Evolutionary conservation across 2,113 vertebrate genomes (phyloP).

Genomic region (Chionodraco myersi): DNA sequence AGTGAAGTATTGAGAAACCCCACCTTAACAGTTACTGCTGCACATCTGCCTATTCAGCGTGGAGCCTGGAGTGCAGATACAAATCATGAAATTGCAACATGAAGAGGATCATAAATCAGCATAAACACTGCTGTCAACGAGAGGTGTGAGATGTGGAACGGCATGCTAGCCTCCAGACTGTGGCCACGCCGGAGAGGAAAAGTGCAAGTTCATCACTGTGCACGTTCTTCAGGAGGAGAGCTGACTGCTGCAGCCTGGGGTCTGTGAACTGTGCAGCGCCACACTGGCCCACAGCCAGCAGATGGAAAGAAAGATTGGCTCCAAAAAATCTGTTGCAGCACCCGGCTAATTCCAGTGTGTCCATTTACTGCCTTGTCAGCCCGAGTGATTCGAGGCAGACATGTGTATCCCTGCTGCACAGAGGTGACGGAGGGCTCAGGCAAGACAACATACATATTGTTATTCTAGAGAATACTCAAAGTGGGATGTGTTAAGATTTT

Average conservation of each 20-base stretch:
- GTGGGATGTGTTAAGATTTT: not conserved
- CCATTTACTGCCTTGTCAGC: slow-evolving; percentile 19
- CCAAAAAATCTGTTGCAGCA: slow-evolving; percentile 9
- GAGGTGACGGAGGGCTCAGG: not conserved
- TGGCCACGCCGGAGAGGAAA: not conserved
- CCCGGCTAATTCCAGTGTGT: slow-evolving; percentile 9
- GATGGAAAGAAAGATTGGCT: not conserved
- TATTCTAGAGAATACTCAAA: not conserved
- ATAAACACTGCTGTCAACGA: not conserved
- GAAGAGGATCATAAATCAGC: not conserved
- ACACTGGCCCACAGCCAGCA: not conserved
- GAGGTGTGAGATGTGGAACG: not conserved
- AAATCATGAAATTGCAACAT: not conserved
- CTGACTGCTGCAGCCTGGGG: slow-evolving; percentile 7
- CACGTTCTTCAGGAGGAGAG: not conserved
- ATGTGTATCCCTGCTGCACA: not conserved
- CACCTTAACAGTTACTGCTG: not conserved
- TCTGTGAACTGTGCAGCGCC: not conserved
- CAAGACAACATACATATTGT: too few species aligned
- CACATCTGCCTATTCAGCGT: not conserved
- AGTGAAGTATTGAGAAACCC: too few species aligned
- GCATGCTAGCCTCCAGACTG: not conserved
- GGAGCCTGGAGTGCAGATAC: not conserved
- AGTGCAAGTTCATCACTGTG: slow-evolving; percentile 14
- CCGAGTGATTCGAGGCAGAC: slow-evolving; percentile 3